These are phyloP conservation scores for Drosophila monieri DNA, from an alignment of 2,888 invertebrate genomes.

Conservation along the genomic window DNA sequence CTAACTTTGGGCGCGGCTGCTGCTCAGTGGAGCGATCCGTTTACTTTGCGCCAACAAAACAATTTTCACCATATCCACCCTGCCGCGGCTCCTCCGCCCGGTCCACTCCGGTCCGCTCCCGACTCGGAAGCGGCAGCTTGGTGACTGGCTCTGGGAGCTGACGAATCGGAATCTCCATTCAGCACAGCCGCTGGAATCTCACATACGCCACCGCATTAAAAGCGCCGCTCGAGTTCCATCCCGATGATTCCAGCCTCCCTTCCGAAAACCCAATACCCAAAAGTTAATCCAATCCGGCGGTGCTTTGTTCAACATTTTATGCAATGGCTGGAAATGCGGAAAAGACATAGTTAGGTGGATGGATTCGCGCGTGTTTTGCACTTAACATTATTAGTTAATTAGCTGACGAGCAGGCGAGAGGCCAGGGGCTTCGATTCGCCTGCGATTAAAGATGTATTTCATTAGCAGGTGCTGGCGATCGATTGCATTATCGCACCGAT, in stretches of 20 bases:
- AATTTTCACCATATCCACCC: slow-evolving; percentile 56
- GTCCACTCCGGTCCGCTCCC: slow-evolving; percentile 20
- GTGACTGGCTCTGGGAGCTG: slow-evolving; percentile 32
- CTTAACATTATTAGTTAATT: slow-evolving; percentile 40
- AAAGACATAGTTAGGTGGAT: slow-evolving; percentile 47
- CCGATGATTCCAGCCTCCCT: background rate
- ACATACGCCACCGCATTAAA: slow-evolving; percentile 26
- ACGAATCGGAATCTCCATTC: slow-evolving; percentile 35
- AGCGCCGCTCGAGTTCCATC: slow-evolving; percentile 8
- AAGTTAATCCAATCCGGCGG: slow-evolving; percentile 11
- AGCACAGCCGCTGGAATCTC: slow-evolving; percentile 34
- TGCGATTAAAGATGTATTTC: slow-evolving; percentile 39
- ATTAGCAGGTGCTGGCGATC: slow-evolving; percentile 19
- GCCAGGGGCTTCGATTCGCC: slow-evolving; percentile 3
- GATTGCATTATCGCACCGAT: slow-evolving; percentile 37
- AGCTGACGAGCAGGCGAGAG: slow-evolving; percentile 22
- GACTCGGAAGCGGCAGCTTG: slow-evolving; percentile 32
- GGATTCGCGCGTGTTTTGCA: slow-evolving; percentile 49
- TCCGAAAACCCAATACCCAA: slow-evolving; percentile 15
- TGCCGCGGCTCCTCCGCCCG: slow-evolving; percentile 42
- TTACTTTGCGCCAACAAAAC: slow-evolving; percentile 47
- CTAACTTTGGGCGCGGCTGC: slow-evolving; percentile 29
- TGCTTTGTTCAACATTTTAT: slow-evolving; percentile 52
- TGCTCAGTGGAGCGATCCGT: slow-evolving; percentile 60
- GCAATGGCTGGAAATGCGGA: slow-evolving; percentile 62